A percentile compares a stretch with the other conserved stretches of the same genome.
phyloP scores from a whole-genome alignment of 2,888 invertebrate genomes.

The Scaptomyza cyrtandrae region DNA sequence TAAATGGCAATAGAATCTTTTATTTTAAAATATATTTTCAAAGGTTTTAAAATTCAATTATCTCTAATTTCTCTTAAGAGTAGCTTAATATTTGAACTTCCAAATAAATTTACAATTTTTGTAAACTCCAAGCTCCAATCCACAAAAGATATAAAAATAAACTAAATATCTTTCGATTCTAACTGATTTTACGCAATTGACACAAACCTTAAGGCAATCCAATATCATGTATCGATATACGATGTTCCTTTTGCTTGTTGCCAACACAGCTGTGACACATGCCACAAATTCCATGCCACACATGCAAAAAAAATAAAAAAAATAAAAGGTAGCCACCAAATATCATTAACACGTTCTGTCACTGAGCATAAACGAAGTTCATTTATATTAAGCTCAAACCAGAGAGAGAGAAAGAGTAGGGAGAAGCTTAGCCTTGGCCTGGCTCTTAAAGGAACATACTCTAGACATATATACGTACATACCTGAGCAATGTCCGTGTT shows the following conservation, averaged over 20 bases:
- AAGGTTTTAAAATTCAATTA: no score
- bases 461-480: background rate
- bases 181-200: constrained; percentile 9
- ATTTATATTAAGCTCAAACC: constrained; percentile 28
- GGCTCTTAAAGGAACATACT: constrained; percentile 1
- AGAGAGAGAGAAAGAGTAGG: background rate
- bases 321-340: constrained; percentile 5
- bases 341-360: constrained; percentile 43
- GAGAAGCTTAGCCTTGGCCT: constrained; percentile 11
- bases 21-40: no score
- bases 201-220: background rate
- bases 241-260: constrained; percentile 3
- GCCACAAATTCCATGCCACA: constrained; percentile 14
- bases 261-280: constrained; percentile 3
- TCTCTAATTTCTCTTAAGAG: no score
- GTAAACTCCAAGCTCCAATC: no score
- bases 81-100: no score
- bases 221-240: constrained; percentile 13
- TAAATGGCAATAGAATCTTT: no score
- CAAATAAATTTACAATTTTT: no score
- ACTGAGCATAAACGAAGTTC: constrained; percentile 24
- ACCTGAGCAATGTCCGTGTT: constrained; percentile 26
- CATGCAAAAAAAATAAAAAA: background rate
- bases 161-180: background rate
- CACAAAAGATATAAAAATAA: background rate